Base-by-base conservation (phyloP, 1,140 invertebrate genomes). In the Reticulitermes speratus region DNA sequence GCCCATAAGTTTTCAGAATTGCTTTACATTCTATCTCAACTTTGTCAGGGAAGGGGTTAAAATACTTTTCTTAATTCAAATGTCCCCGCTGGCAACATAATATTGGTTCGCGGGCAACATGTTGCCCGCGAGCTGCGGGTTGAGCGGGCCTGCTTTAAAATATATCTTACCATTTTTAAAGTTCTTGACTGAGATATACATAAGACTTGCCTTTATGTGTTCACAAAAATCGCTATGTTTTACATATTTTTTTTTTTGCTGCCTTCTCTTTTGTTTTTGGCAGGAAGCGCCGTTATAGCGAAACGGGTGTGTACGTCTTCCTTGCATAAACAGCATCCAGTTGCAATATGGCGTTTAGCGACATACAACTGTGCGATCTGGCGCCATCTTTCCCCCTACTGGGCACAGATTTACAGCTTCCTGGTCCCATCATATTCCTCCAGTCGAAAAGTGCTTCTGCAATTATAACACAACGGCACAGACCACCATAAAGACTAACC, bases 381-480 rank as follows among this genome's bases (percentile, higher is more conserved):
- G 65, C 65, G 65, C 65, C 65, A 75, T 75, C 65, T 75, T 75
- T 75, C 65, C 65, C n/a, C 65, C 65, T 30, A 16, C 83, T 5
- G 6, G 21, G 32, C 83, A 45, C 83, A 84, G 83, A 84, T 84
- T 84, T 84, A 84, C 83, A 45, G 83, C 48, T 84, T 84, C 83
- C 83, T 84, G 23, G 21, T 84, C 9, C 83, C 83, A 84, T 84
- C 48, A 52, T 45, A 32, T 84, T 9, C 32, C 48, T 52, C n/a
- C 38, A 84, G 32, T 19, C 83, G 32, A 84, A 84, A 84, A 84
- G 32, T 52, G n/a, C 21, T 84, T 52, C 25, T 30, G 48, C 83
- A 84, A 84, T 84, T 84, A 84, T 32, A 84, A 44, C 44, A 75
- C 0, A 75, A 6, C 0, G n/a, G 12, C 7, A 75, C 65, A 75